Evolutionary conservation across 2,113 vertebrate genomes (phyloP), one percentile per base, ranked within the genome.

Genomic region (Oncorhynchus mykiss): DNA sequence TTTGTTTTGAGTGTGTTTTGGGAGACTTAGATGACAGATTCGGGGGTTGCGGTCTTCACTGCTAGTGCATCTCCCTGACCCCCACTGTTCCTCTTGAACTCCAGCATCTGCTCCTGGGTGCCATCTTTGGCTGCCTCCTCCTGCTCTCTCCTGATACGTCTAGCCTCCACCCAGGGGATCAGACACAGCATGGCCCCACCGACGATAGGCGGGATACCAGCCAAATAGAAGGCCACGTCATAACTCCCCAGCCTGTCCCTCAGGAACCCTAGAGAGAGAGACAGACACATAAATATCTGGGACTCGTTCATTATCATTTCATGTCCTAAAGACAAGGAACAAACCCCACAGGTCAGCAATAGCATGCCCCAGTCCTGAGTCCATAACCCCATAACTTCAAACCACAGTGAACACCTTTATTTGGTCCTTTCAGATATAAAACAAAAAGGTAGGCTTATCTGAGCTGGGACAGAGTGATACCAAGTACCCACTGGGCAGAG

Each of bases 161-260:
- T 90, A 76, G 87, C 90, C 0, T 97, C 96, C 77, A 97, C 91
- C 96, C 97, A 98, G 1, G 98, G 98, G 54, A 99, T 96, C 57
- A 94, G 83, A 54, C 96, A 98, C 5, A 99, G 87, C 72, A 99
- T 67, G 2, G 90, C 84, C 20, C 97, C 97, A 0, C 98, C 98
- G 11, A 99, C 64, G n/a, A 99, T 86, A 0, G 98, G 98, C 1
- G 98, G 97, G 74, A 99, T 90, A 0, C 98, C 98, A 0, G 98
- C 97, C 82, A 99, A 91, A 91, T 97, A 99, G 89, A 99, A 99
- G 0, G 98, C 96, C 76, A 94, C 81, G 0, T 98, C 82, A 0
- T 99, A 99, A 83, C 76, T 93, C 3, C 92, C 92, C 2, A 97
- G 92, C 5, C 90, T 86, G 84, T 99, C 98, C 22, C 86, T 93